phyloP scores from a whole-genome alignment of 1,140 invertebrate species.

The Chrysopa pallens region DNA sequence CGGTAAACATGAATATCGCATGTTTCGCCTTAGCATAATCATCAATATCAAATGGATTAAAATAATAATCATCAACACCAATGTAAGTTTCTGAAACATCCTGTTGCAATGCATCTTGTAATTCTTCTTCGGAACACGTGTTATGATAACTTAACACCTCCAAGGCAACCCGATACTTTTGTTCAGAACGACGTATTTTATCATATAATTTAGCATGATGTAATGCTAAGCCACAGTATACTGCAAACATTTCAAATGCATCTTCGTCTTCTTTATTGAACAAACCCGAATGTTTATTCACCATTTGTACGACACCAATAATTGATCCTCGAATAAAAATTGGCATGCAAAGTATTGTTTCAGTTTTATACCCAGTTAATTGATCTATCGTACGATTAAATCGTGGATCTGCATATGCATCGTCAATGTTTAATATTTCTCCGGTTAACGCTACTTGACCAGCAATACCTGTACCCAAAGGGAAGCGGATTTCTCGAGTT shows the following conservation, averaged over 20 bases:
- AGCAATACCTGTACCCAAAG: slow-evolving; percentile 35
- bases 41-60: slow-evolving; percentile 48
- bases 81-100: slow-evolving; percentile 19
- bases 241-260: slow-evolving; percentile 66
- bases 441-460: slow-evolving; percentile 56
- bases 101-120: slow-evolving; percentile 27
- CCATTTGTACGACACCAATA: slow-evolving; percentile 77
- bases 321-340: slow-evolving; percentile 49
- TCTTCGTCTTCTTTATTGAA: slow-evolving; percentile 65
- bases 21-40: slow-evolving; percentile 49
- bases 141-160: slow-evolving; percentile 74
- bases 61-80: slow-evolving; percentile 41
- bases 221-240: slow-evolving; percentile 69
- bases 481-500: slow-evolving; percentile 31
- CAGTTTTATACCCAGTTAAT: slow-evolving; percentile 55
- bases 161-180: slow-evolving; percentile 64
- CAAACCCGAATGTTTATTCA: slow-evolving; percentile 51
- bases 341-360: slow-evolving; percentile 70
- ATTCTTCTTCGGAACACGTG: slow-evolving; percentile 53
- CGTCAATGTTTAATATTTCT: slow-evolving; percentile 54
- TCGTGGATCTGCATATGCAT: slow-evolving; percentile 60
- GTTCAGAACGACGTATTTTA: slow-evolving; percentile 63
- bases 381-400: slow-evolving; percentile 67
- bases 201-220: slow-evolving; percentile 75
- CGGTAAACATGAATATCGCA: slow-evolving; percentile 61